A percentile compares a stretch with the other conserved stretches of the same genome.
phyloP scores from a whole-genome alignment of 1,140 invertebrate genomes.

The Rhopalosiphum padi region DNA sequence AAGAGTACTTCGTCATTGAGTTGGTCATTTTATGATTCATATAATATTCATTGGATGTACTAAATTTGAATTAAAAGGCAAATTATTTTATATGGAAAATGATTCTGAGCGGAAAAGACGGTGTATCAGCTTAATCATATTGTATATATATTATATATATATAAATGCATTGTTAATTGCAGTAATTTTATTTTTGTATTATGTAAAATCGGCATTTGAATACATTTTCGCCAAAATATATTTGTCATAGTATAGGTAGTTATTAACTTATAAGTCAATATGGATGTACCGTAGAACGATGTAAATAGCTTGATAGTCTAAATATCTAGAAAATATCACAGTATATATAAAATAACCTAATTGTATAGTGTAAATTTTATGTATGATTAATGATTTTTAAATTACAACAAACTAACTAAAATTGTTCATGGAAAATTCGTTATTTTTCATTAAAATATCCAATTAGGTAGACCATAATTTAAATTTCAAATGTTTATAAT shows the following conservation, averaged over 20 bases:
- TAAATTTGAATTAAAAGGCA: background rate
- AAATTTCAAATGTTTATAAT: background rate
- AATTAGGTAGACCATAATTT: background rate
- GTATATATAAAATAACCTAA: background rate
- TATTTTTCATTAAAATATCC: background rate
- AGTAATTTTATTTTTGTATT: background rate
- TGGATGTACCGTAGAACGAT: background rate
- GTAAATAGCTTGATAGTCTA: background rate
- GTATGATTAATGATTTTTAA: background rate
- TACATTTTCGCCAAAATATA: background rate
- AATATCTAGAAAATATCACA: background rate
- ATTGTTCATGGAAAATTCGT: background rate
- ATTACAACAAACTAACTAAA: background rate
- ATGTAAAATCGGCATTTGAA: background rate
- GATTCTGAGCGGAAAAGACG: background rate
- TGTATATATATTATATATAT: no score
- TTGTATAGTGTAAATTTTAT: background rate
- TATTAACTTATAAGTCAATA: background rate
- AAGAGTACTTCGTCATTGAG: background rate
- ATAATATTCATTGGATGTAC: background rate
- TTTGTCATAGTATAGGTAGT: background rate
- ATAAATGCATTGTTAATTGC: no score
- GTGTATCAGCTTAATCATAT: background rate
- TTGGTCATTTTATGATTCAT: background rate
- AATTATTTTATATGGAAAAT: background rate